phyloP scores from a whole-genome alignment of 2,888 invertebrate genomes.

The Sceliomorpha sp. region DNA sequence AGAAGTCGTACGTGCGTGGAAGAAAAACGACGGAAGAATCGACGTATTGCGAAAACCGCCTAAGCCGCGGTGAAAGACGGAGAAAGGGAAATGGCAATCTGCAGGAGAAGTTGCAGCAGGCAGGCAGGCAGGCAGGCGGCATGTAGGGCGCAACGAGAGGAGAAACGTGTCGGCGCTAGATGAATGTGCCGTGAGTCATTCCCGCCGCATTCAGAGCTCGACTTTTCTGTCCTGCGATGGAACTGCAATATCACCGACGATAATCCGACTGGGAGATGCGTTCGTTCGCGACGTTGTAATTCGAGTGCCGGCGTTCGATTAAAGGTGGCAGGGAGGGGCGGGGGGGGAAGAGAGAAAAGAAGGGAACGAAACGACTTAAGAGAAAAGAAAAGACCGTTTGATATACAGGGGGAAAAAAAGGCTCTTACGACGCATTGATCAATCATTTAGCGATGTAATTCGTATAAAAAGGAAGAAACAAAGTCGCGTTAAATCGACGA shows the following conservation, averaged over 20 bases:
- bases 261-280: slow-evolving; percentile 64
- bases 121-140: too few relatives aligned
- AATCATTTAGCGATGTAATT: too few relatives aligned
- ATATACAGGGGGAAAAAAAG: too few relatives aligned
- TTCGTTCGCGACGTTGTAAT: slow-evolving; percentile 59
- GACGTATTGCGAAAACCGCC: slow-evolving; percentile 46
- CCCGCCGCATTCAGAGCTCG: slow-evolving; percentile 57
- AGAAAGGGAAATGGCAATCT: slow-evolving; percentile 29
- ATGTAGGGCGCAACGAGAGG: slow-evolving; percentile 61
- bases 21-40: slow-evolving; percentile 34
- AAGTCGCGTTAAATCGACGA: too few relatives aligned
- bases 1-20: slow-evolving; percentile 13
- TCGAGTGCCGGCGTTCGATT: slow-evolving; percentile 20
- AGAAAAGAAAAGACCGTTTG: too few relatives aligned
- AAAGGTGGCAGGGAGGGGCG: too few relatives aligned
- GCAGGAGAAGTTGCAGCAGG: too few relatives aligned
- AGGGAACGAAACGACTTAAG: background rate
- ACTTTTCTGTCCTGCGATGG: slow-evolving; percentile 59
- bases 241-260: slow-evolving; percentile 65
- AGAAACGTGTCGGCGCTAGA: slow-evolving; percentile 62
- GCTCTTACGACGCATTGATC: too few relatives aligned
- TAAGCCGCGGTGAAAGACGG: too few relatives aligned
- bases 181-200: slow-evolving; percentile 65
- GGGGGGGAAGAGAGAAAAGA: too few relatives aligned
- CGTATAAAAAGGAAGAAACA: too few relatives aligned